Evolutionary conservation across 2,797 vertebrate species (phyloP).

Genomic region (Eospalax fontanierii): DNA sequence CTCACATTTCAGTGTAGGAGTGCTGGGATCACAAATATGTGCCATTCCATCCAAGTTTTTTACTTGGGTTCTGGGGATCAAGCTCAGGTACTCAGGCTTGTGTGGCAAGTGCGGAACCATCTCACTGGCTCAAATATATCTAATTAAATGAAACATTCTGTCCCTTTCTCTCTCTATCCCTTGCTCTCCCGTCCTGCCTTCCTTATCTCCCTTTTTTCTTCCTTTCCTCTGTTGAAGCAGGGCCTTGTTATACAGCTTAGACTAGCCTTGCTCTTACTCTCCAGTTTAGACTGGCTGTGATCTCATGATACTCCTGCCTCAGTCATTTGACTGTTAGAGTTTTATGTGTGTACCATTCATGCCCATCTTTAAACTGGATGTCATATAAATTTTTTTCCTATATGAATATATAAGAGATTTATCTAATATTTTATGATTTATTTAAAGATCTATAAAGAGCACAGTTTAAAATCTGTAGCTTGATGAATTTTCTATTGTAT

Average conservation of each 20-base stretch:
- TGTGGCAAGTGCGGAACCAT: too few species aligned
- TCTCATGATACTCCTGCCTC: background rate
- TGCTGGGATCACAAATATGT: too few species aligned
- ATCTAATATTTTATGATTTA: conserved; percentile 2
- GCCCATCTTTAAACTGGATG: background rate
- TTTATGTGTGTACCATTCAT: background rate
- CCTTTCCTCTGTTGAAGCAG: background rate
- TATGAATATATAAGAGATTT: background rate
- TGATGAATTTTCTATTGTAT: conserved; percentile 6
- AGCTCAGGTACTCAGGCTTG: background rate
- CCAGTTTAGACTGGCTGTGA: background rate
- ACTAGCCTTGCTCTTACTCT: background rate
- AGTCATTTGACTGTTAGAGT: background rate
- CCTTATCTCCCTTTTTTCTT: background rate
- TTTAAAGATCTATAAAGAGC: background rate
- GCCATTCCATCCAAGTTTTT: background rate
- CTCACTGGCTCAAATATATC: background rate
- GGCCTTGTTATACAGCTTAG: background rate
- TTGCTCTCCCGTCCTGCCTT: background rate
- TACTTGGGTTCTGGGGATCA: too few species aligned
- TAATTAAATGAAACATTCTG: background rate
- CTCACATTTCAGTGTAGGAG: too few species aligned
- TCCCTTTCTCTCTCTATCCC: background rate
- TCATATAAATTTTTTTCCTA: conserved; percentile 33
- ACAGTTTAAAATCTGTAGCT: background rate